Percentiles rank a stretch among this genome's conserved stretches.
These are phyloP conservation scores for Nymphicus hollandicus DNA, from an alignment of 2,113 vertebrate species.

Conservation along the genomic window DNA sequence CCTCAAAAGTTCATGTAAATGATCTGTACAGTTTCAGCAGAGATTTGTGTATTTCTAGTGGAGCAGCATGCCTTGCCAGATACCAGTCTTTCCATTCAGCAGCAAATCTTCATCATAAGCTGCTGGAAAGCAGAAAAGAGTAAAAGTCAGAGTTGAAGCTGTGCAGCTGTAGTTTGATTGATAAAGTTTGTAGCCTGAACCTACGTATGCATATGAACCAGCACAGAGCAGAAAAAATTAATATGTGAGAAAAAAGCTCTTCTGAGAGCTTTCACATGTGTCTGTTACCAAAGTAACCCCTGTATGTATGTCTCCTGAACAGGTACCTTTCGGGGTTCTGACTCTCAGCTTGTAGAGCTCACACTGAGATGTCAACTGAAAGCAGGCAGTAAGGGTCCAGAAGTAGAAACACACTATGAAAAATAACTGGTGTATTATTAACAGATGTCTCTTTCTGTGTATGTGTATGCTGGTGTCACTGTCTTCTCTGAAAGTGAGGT, in stretches of 20 bases:
- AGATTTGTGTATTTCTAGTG: neutral
- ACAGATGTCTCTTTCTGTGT: neutral
- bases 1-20: neutral
- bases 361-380: neutral
- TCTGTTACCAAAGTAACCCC: conserved; percentile 18
- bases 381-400: neutral
- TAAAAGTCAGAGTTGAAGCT: neutral
- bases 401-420: neutral
- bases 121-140: neutral
- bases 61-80: neutral
- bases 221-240: neutral
- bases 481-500: neutral
- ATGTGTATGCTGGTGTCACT: neutral
- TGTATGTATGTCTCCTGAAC: neutral
- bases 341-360: neutral
- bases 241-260: neutral
- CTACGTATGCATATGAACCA: neutral
- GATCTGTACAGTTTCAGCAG: neutral
- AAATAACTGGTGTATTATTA: neutral
- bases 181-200: conserved; percentile 4
- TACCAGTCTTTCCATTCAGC: neutral
- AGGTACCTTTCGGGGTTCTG: neutral
- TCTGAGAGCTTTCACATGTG: neutral
- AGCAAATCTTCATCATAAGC: neutral
- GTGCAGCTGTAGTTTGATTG: neutral